phyloP scores from a whole-genome alignment of 2,113 vertebrate species.

The Tricholaema leucomelas region DNA sequence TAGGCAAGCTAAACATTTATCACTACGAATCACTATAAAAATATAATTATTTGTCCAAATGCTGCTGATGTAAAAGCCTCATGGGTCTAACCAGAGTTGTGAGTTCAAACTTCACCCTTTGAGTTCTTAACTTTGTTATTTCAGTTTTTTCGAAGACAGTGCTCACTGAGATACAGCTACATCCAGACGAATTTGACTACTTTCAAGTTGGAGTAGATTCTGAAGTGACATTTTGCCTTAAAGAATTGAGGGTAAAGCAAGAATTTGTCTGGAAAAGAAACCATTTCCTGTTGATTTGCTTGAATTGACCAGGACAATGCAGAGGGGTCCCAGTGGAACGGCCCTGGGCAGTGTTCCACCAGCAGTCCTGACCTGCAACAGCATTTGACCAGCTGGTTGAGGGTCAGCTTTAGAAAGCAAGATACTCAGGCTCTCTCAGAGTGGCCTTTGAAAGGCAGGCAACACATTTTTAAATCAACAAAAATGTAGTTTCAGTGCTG shows the following conservation, averaged over 20 bases:
- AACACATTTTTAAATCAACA: not conserved
- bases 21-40: not conserved
- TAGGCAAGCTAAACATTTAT: not conserved
- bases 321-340: not conserved
- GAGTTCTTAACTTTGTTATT: not conserved
- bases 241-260: constrained; percentile 90
- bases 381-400: not conserved
- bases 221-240: constrained; percentile 93
- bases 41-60: not conserved
- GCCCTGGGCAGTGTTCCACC: not conserved
- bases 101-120: not conserved
- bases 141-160: constrained; percentile 82
- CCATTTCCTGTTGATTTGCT: not conserved
- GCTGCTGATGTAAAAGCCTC: not conserved
- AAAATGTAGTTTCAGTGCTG: not conserved
- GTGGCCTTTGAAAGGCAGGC: not conserved
- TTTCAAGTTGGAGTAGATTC: constrained; percentile 87
- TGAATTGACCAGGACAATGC: not conserved
- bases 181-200: constrained; percentile 89
- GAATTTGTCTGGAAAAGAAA: not conserved
- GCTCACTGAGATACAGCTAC: constrained; percentile 85
- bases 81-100: not conserved
- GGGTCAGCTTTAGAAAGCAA: not conserved
- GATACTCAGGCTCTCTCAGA: not conserved
- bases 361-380: not conserved